Base-by-base conservation (phyloP, 2,888 invertebrate species). In the Lissocephala sabroskyi region DNA sequence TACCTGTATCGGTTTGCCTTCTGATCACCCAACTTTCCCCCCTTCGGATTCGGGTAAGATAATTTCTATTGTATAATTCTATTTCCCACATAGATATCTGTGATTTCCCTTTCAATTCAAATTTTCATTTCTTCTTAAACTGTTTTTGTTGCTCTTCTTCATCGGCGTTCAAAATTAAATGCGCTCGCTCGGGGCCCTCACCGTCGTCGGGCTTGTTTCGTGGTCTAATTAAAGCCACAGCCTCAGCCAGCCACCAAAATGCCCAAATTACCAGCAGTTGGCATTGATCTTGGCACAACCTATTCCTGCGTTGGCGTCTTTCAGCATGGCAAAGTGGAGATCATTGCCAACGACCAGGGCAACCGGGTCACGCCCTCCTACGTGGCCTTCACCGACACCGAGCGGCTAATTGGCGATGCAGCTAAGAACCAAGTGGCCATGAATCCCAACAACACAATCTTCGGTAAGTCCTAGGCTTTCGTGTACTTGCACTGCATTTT, bases 221-320 rank as follows among this genome's bases (percentile, higher is more conserved):
- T 46, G 53, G 54, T 78, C 74, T 79, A 79, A 74, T 68, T 77
- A 77, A 77, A 74, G 74, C 64, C 56, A 42, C 56, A 56, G 30
- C 19, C 37, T n/a, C n/a, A n/a, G 11, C 35, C 16, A 13, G 59
- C 62, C 19, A 13, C 28, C 42, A 61, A 52, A 23, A 82, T 82
- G 93, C 83, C 80, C 60, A 82, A 79, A 59, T 64, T 78, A 74
- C 81, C 82, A 62, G 82, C 83, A 26, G 71, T 82, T 77, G 82
- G 83, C 73, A 82, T 83, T 86, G 96, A 97, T 88, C 89, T 97
- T 86, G 96, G 96, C 65, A 97, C 96, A 65, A 96, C 96, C 52
- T 96, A 96, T 85, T 96, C 96, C 45, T 95, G 95, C 83, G 95
- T 96, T 58, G 95, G 95, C 62, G 95, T 96, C 60, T 96, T 95